Evolutionary conservation across 2,888 invertebrate genomes (phyloP).

Genomic region (Tortricodes alternella): DNA sequence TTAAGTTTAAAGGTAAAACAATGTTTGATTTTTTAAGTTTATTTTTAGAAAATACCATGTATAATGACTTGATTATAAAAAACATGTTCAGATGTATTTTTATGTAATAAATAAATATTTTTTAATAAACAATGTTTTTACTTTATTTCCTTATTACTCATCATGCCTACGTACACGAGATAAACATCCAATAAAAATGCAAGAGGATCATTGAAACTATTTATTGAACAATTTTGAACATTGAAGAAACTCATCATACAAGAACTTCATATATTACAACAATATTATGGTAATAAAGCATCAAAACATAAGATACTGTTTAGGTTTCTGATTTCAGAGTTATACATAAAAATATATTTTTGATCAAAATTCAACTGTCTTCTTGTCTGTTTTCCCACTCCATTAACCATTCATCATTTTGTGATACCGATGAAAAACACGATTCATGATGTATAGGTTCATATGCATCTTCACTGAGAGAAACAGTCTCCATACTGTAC

Average conservation of each 20-base stretch:
- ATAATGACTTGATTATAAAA: background rate
- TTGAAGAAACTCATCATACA: background rate
- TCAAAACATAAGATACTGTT: background rate
- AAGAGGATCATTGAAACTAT: background rate
- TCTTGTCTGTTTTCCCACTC: background rate
- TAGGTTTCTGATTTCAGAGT: background rate
- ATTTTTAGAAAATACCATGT: background rate
- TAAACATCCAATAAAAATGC: background rate
- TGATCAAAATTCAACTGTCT: background rate
- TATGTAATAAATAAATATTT: background rate
- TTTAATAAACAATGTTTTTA: background rate
- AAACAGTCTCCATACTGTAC: background rate
- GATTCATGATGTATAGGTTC: background rate
- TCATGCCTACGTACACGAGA: background rate
- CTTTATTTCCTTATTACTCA: background rate
- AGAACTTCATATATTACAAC: background rate
- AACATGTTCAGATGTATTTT: background rate
- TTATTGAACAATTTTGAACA: background rate
- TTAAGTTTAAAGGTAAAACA: background rate
- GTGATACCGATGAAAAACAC: background rate
- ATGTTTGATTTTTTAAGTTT: background rate
- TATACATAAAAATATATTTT: background rate
- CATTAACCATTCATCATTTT: background rate
- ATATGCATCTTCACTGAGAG: background rate
- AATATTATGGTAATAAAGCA: background rate